Base-by-base conservation (phyloP, 1,140 invertebrate genomes). In the Heliconius hewitsoni region DNA sequence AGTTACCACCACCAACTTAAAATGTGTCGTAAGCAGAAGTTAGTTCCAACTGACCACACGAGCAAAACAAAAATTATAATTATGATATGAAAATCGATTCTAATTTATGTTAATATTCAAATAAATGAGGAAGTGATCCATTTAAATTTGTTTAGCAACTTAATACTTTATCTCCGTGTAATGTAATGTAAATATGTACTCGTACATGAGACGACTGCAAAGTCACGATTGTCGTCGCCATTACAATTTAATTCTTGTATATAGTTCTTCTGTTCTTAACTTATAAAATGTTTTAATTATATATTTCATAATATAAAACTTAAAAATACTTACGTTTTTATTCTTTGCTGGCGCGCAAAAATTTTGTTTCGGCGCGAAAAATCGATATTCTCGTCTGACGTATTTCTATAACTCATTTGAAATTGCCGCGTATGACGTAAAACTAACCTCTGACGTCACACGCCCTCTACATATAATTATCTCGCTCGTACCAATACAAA, bases 381-480 rank as follows among this genome's bases (percentile, higher is more conserved):
- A 92, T 92, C 91, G 86, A 91, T 92, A 92, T 82, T 82, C 85
- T 83, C 74, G 84, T 85, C 87, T 92, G 91, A 91, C 91, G 91
- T 92, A 89, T 82, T 66, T 46, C 75, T 79, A 82, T 85, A 83
- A 84, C 83, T 83, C 82, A 82, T 95, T 95, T 93, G 91, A 95
- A 95, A 93, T 94, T 95, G 91, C 90, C 94, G 94, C 94, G 90
- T 85, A 84, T 95, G 93, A 95, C 94, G 94, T 95, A 90, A 94
- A 88, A 84, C 80, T 82, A 81, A 79, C 82, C 77, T 85, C 86
- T 91, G 91, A 92, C 91, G 92, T 92, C 91, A 94, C 89, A 74
- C 78, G 74, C 81, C 85, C 76, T 76, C 84, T 77, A 84, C 76
- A 76, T 86, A 71, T 71, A 74, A 16, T 77, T 57, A 46, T 87